Base-by-base conservation (phyloP, 2,888 invertebrate species). In the Eumacrocentrus americanus region DNA sequence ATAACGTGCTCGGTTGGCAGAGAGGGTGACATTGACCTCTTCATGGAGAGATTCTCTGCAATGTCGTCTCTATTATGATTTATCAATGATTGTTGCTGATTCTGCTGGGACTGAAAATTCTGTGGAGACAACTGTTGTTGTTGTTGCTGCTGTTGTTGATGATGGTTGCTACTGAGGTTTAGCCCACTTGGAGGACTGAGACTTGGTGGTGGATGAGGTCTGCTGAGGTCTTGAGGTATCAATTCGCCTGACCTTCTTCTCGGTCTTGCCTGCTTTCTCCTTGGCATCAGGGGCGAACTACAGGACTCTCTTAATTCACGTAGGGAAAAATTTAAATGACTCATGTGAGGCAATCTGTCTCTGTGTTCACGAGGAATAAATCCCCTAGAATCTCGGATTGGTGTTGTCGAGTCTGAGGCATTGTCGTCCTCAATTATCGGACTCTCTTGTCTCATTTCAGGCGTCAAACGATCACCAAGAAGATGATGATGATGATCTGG, bases 181-280 rank as follows among this genome's bases (percentile, higher is more conserved):
- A 74, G 63, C 25, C 69, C 74, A 62, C 67, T 71, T 1, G 70
- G 61, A 58, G 75, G 84, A 70, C 72, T 78, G 53, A 70, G 70
- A 67, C 67, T 73, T 62, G 70, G 42, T 62, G 75, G 71, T 62
- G 80, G 76, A 61, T 79, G 75, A 9, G 78, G 75, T 64, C 77
- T 84, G 47, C 84, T 83, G 40, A 89, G 82, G 72, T 89, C 89
- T 71, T 88, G 88, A 1, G 88, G 84, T 9, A 85, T 84, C 60
- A 85, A 68, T 71, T 94, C 94, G 4, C 93, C 92, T 0, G 93
- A 93, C 74, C 94, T 86, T 66, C 94, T 85, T 46, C 94, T 83
- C 2, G 94, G 94, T 50, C 94, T 83, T 5, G 94, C 94, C 81
- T 94, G 94, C 74, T 94, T 94, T 65, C 94, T 84, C 63, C 94